These are phyloP conservation scores for Etheostoma spectabile DNA, from an alignment of 2,113 vertebrate species.

Conservation along the genomic window DNA sequence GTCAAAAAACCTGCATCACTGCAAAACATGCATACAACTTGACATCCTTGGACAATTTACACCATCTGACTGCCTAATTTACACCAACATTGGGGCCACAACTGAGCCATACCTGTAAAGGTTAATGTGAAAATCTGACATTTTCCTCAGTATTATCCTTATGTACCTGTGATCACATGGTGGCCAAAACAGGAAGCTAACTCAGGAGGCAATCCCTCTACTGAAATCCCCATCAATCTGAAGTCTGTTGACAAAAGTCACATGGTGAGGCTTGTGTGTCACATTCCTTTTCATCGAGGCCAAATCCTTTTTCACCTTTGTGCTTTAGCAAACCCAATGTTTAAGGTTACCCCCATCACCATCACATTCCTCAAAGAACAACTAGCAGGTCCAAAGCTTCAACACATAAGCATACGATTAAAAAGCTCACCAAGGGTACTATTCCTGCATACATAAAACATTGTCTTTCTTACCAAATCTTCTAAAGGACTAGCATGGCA, in stretches of 20 bases:
- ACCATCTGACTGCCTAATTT: not conserved
- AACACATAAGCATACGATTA: not conserved
- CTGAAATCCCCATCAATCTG: conserved; percentile 66
- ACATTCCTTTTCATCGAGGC: conserved; percentile 75
- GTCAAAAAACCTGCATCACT: not conserved
- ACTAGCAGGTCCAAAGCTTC: conserved; percentile 7
- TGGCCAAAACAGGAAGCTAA: conserved; percentile 10
- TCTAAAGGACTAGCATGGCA: conserved; percentile 1
- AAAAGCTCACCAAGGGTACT: conserved; percentile 3
- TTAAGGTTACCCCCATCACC: conserved; percentile 58
- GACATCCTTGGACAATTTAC: not conserved
- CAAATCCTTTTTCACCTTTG: conserved; percentile 68
- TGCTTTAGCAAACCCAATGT: conserved; percentile 50
- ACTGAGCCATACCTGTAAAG: not conserved
- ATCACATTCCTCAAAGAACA: conserved; percentile 37
- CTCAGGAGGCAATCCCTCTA: conserved; percentile 37
- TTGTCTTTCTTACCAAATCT: not conserved
- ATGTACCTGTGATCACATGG: conserved; percentile 12
- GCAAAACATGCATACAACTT: not conserved
- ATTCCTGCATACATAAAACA: conserved; percentile 1
- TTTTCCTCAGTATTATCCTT: not conserved
- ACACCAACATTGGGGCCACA: not conserved
- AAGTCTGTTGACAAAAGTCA: conserved; percentile 73
- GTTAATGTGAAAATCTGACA: not conserved
- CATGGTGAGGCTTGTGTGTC: conserved; percentile 63